These are phyloP conservation scores for Liolophura sinensis DNA, from an alignment of 1,140 invertebrate genomes.

Conservation along the genomic window DNA sequence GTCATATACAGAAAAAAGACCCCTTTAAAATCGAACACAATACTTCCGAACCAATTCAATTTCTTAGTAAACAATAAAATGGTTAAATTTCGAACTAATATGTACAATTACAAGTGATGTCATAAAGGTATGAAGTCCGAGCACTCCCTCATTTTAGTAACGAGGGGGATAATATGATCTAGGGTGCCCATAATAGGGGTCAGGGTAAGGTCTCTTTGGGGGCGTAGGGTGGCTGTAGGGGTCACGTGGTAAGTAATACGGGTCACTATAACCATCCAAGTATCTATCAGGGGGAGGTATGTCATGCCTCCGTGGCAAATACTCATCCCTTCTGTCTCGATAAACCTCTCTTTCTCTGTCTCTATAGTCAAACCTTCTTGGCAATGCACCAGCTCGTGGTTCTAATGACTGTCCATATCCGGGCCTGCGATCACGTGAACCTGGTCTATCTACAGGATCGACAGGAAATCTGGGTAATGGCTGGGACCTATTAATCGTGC, in stretches of 20 bases:
- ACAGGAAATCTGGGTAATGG: neutral
- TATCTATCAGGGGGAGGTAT: constrained; percentile 3
- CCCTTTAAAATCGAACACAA: no score
- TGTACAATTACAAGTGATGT: no score
- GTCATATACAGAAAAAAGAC: no score
- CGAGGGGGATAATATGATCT: no score
- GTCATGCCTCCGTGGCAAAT: constrained; percentile 9
- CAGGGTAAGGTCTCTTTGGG: constrained; percentile 17
- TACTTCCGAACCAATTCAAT: no score
- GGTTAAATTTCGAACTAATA: no score
- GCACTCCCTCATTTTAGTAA: no score
- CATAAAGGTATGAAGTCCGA: no score
- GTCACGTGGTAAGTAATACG: constrained; percentile 8
- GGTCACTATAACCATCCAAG: neutral
- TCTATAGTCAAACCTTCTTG: neutral
- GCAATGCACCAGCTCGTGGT: constrained; percentile 1
- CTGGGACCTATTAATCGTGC: constrained; percentile 2
- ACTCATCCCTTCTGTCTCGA: neutral
- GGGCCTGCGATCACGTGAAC: neutral
- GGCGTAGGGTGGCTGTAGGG: constrained; percentile 19
- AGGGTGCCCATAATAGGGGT: constrained; percentile 2
- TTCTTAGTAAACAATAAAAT: no score
- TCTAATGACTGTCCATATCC: neutral
- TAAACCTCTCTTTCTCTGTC: constrained; percentile 5
- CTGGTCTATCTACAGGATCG: constrained; percentile 4